Conservation (phyloP, 1,140 invertebrate species). For the Zaprionus ghesquierei region DNA sequence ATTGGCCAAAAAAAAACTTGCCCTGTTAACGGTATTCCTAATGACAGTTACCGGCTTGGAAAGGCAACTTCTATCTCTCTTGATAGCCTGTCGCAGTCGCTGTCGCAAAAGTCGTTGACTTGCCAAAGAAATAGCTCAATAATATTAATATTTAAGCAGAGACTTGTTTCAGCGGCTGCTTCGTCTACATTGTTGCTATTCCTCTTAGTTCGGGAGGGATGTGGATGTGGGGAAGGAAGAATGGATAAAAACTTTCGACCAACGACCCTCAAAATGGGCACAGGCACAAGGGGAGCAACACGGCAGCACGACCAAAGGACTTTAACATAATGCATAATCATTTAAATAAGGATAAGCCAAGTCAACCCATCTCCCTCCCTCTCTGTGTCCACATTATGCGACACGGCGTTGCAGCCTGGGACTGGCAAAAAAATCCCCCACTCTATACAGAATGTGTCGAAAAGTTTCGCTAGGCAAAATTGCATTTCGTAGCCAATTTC, state of each 20-base stretch:
- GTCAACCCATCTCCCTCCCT: not conserved
- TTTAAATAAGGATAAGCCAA: slow-evolving; percentile 68
- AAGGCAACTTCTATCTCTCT: slow-evolving; percentile 14
- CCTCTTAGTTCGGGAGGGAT: not conserved
- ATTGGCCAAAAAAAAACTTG: slow-evolving; percentile 34
- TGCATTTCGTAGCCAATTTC: slow-evolving; percentile 72
- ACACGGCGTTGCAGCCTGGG: slow-evolving; percentile 39
- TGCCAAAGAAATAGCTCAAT: slow-evolving; percentile 50
- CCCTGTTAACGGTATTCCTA: slow-evolving; percentile 36
- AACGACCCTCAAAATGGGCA: slow-evolving; percentile 26
- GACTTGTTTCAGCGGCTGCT: slow-evolving; percentile 8
- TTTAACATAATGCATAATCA: slow-evolving; percentile 69
- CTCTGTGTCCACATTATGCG: slow-evolving; percentile 29
- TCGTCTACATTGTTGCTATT: not conserved
- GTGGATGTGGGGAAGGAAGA: too few species aligned
- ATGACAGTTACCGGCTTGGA: slow-evolving; percentile 35
- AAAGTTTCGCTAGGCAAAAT: slow-evolving; percentile 48
- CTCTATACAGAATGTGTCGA: slow-evolving; percentile 5
- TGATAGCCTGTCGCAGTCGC: not conserved
- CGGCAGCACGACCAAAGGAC: not conserved
- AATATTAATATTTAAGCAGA: slow-evolving; percentile 66
- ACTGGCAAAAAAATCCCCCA: not conserved
- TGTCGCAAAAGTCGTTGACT: slow-evolving; percentile 39
- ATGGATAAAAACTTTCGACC: not conserved
- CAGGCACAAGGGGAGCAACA: slow-evolving; percentile 14